Evolutionary conservation across 2,113 vertebrate genomes (phyloP), one percentile per base, ranked within the genome.

Genomic region (Paramormyrops kingsleyae): DNA sequence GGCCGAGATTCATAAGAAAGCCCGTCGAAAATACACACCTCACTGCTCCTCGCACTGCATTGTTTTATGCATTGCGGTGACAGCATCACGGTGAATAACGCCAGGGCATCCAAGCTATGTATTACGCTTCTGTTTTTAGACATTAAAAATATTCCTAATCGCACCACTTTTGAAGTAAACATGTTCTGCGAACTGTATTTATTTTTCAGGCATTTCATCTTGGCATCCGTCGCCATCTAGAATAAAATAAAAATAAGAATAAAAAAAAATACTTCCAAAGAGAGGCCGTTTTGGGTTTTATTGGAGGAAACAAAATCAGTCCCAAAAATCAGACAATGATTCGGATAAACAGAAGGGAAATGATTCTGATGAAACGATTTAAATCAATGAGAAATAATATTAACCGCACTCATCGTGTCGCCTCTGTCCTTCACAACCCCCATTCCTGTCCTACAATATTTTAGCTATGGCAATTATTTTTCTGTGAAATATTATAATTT

Each of bases 301-400:
- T 19, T 44, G 35, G 7, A 44, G 35, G 46, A 83, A 89, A 44
- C 56, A 39, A 24, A 42, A 88, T 42, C 17, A 31, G 5, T 39
- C 87, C 53, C 15, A 56, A 88, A 44, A 59, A 84, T 84, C 42
- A 59, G 39, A 27, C 12, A 19, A 53, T 84, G 35, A 84, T 84
- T 42, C 6, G 15, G 13, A 27, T 53, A 24, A 80, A 83, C 8
- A 80, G 50, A 10, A 17, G 27, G 31, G 88, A 42, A 39, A 39
- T 5, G 10, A 59, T 47, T 83, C 39, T 84, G 88, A 84, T 89
- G 52, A 62, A 89, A 89, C 1, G 50, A 31, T 50, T 56, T 50
- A 89, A 89, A 89, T 83, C 74, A 53, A 59, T 56, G 52, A 52
- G 24, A 39, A 80, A 89, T 47, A 83, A 46, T 59, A 62, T 42